Evolutionary conservation across 2,888 invertebrate genomes (phyloP), one percentile per base, ranked within the genome.

Genomic region (Miltochrista miniata): DNA sequence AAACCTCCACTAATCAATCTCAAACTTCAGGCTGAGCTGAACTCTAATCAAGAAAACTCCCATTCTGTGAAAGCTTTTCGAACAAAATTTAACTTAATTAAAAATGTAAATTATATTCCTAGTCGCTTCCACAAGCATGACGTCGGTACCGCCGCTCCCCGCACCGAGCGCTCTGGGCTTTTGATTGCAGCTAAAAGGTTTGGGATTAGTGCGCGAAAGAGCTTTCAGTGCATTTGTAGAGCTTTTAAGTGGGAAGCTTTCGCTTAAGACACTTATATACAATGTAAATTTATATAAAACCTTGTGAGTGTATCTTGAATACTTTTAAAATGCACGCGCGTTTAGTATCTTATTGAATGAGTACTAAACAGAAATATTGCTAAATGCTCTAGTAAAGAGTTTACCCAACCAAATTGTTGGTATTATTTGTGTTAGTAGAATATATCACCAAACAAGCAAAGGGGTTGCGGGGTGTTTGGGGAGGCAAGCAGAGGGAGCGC

Each of bases 151-250:
- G 13, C 38, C 51, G 60, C 66, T 59, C 68, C 70, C 76, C 78
- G 56, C 81, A 72, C 70, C 72, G 74, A 76, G 78, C 82, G 82
- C 89, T 85, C 86, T 83, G 87, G 84, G 90, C 91, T 90, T 91
- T 91, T 91, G 91, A 91, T 91, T 92, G 91, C 92, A 91, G 91
- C 92, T 92, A 92, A 92, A 92, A 92, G 90, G 91, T 90, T 90
- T 89, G 90, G 88, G 89, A 90, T 89, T 91, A 91, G 90, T 90
- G 89, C 90, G 90, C 90, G 91, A 90, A 89, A 91, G 90, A 91
- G 92, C 91, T 91, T 91, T 91, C 91, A 90, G 90, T 91, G 91
- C 91, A 91, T 91, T 91, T 90, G 90, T 90, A 90, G 90, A 91
- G 91, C 90, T 91, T 91, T 91, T 90, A 91, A 91, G 90, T 91